Evolutionary conservation across 2,888 invertebrate genomes (phyloP), one percentile per base, ranked within the genome.

Genomic region (Drosophila lacicola): DNA sequence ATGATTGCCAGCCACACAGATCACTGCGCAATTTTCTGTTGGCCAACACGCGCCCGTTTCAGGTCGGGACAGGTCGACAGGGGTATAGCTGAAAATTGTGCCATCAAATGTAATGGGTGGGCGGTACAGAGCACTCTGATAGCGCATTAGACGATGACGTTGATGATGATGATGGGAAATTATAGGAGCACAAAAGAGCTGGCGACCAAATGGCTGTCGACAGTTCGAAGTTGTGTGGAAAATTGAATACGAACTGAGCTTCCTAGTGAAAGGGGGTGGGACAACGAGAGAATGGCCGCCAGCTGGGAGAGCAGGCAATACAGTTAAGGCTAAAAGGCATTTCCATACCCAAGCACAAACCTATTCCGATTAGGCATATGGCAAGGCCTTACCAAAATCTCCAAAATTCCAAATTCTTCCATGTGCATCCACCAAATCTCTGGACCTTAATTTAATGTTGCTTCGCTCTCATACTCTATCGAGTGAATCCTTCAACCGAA

Each of bases 1-100:
- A 85, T 85, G 85, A 85, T 89, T 84, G 80, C 82, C 82, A 64
- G 39, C 78, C 78, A 87, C 84, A 87, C 84, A 85, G 85, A 85
- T 85, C 85, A 88, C 78, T 87, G 85, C 77, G 74, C 86, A 85
- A 84, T 84, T 68, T 29, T 71, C 41, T 75, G 54, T 51, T 29
- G 29, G 14, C 36, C 44, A 29, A 13, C 36, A 37, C 33, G 33
- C 25, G 19, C 17, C 17, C 37, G 14, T 45, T 29, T n/a, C 4
- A 45, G 51, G 47, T 39, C 47, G 37, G 44, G 33, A 13, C 4
- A 1, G 36, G 17, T 34, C 13, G 10, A 39, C 29, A 29, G 39
- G 13, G 37, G 4, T 9, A 10, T 25, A 11, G 68, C 71, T 71
- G 55, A 64, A 89, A 83, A 89, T 89, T 87, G 79, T 87, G 79